phyloP scores from a whole-genome alignment of 2,113 vertebrate species.

The Mus musculus region GRCm39 chr9:60345001-60345500 shows the following conservation, averaged over 20 bases:
- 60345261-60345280: neutral
- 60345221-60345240: slow-evolving; percentile 70
- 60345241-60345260: neutral
- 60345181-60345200: slow-evolving; percentile 71
- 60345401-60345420: slow-evolving; percentile 73
- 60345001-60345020: slow-evolving; percentile 54
- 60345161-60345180: slow-evolving; percentile 68
- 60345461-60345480: slow-evolving; percentile 57
- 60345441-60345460: slow-evolving; percentile 79
- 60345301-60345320: neutral
- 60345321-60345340: neutral
- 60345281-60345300: neutral
- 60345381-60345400: slow-evolving; percentile 75
- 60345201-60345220: slow-evolving; percentile 70
- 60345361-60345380: slow-evolving; percentile 62
- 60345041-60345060: slow-evolving; percentile 55
- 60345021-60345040: slow-evolving; percentile 54
- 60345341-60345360: slow-evolving; percentile 47
- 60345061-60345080: slow-evolving; percentile 36
- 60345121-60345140: slow-evolving; percentile 46
- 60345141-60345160: slow-evolving; percentile 68
- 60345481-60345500: slow-evolving; percentile 55
- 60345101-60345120: slow-evolving; percentile 68
- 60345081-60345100: slow-evolving; percentile 59
- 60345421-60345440: slow-evolving; percentile 71